Evolutionary conservation across 2,113 vertebrate species (phyloP).

Genomic region (Proterorhinus semilunaris): DNA sequence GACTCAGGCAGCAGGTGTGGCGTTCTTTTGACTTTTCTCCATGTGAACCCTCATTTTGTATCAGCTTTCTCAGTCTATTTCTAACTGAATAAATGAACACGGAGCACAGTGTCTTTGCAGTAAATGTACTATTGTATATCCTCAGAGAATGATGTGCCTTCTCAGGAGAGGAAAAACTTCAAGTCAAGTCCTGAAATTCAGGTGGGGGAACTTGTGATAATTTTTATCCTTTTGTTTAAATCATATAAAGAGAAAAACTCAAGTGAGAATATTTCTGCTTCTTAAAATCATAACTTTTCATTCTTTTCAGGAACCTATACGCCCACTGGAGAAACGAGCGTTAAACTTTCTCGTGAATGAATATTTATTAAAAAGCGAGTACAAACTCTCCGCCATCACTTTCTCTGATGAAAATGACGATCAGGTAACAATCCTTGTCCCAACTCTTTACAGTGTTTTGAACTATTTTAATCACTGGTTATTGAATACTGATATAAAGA

Average conservation of each 20-base stretch:
- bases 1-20: constrained; percentile 99
- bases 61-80: constrained; percentile 33
- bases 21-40: constrained; percentile 89
- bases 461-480: not conserved
- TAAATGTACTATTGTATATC: constrained; percentile 45
- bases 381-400: constrained; percentile 97
- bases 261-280: not conserved
- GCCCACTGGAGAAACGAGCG: constrained; percentile 98
- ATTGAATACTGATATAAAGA: too few species aligned
- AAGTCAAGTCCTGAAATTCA: constrained; percentile 99
- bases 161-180: constrained; percentile 98
- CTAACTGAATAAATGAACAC: constrained; percentile 39
- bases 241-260: constrained; percentile 10
- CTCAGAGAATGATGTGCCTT: constrained; percentile 92
- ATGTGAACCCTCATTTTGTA: constrained; percentile 57
- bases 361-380: constrained; percentile 98
- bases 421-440: constrained; percentile 82
- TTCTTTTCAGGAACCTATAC: constrained; percentile 87
- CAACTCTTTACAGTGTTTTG: constrained; percentile 1
- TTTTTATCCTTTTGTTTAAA: constrained; percentile 13
- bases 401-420: constrained; percentile 99
- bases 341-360: constrained; percentile 99
- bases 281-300: constrained; percentile 26
- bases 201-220: constrained; percentile 74
- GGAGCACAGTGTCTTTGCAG: constrained; percentile 20